A percentile compares a stretch with the other conserved stretches of the same genome.
These are phyloP conservation scores for Elephantulus edwardii DNA, from an alignment of 2,113 vertebrate species.

Conservation along the genomic window DNA sequence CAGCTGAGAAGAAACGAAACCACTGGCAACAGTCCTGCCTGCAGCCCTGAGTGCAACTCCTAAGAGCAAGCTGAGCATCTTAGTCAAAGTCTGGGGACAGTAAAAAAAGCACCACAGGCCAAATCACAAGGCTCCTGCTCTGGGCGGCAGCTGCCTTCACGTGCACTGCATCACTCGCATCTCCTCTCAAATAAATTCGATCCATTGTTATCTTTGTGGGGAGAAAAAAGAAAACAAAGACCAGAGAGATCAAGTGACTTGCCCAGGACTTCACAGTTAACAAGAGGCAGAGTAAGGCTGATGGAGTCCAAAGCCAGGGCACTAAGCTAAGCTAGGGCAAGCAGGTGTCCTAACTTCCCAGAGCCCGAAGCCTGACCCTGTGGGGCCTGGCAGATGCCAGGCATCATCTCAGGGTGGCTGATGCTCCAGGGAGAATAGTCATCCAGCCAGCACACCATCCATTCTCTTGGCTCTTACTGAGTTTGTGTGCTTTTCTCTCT, in stretches of 20 bases:
- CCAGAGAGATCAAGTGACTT: neutral
- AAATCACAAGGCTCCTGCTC: too few relatives aligned
- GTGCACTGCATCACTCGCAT: fast-evolving
- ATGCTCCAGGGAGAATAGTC: neutral
- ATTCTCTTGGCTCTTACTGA: too few relatives aligned
- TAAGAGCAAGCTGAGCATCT: neutral
- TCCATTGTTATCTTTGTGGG: neutral
- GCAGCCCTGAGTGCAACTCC: neutral
- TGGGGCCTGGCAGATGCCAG: too few relatives aligned
- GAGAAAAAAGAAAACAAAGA: neutral
- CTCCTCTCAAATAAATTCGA: neutral
- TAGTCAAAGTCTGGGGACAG: neutral
- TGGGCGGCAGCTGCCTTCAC: too few relatives aligned
- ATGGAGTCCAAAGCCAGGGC: neutral
- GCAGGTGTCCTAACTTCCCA: neutral
- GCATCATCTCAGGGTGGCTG: too few relatives aligned
- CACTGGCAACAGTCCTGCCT: too few relatives aligned
- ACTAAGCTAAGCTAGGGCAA: fast-evolving
- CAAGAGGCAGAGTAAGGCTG: neutral
- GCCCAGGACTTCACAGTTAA: neutral
- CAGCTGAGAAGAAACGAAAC: too few relatives aligned
- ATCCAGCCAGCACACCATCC: neutral
- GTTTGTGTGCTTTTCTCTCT: too few relatives aligned
- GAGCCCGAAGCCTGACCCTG: neutral
- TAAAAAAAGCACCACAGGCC: neutral